Conservation (phyloP, 2,797 vertebrate genomes). For the Tadarida brasiliensis region DNA sequence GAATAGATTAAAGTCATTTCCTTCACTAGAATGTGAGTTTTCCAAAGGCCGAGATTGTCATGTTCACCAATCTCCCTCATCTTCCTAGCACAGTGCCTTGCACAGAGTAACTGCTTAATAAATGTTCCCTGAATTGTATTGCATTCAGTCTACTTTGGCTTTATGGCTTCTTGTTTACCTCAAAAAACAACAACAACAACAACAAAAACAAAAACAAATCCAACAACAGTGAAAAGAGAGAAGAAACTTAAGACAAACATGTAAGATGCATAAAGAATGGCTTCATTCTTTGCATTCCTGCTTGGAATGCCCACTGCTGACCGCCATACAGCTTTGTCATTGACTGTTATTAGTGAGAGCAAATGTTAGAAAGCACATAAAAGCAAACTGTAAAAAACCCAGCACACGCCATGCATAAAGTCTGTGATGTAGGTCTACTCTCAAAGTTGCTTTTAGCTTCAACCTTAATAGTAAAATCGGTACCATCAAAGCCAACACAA, state of each 20-base stretch:
- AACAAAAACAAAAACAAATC: slow-evolving; percentile 59
- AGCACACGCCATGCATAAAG: slow-evolving; percentile 53
- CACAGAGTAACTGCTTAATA: slow-evolving; percentile 5
- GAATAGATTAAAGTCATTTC: not conserved
- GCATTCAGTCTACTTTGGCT: slow-evolving; percentile 56
- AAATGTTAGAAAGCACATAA: slow-evolving; percentile 76
- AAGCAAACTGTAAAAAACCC: slow-evolving; percentile 65
- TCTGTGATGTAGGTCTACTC: not conserved
- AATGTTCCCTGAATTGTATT: not conserved
- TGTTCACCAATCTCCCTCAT: not conserved
- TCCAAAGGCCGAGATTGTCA: slow-evolving; percentile 25
- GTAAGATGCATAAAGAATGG: slow-evolving; percentile 65
- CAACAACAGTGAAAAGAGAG: slow-evolving; percentile 61
- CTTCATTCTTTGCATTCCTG: slow-evolving; percentile 67
- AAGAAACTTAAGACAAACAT: slow-evolving; percentile 73
- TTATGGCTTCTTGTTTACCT: slow-evolving; percentile 39
- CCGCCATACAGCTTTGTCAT: not conserved
- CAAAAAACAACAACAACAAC: not conserved
- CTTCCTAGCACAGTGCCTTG: slow-evolving; percentile 37
- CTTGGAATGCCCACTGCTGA: slow-evolving; percentile 52
- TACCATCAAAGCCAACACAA: slow-evolving; percentile 60
- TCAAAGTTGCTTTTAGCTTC: slow-evolving; percentile 55
- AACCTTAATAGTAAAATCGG: slow-evolving; percentile 47
- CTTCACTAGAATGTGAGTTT: slow-evolving; percentile 9
- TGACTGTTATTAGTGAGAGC: slow-evolving; percentile 64